Evolutionary conservation across 2,797 vertebrate genomes (phyloP), one percentile per base, ranked within the genome.

Genomic region (Pyrocephalus nanus): DNA sequence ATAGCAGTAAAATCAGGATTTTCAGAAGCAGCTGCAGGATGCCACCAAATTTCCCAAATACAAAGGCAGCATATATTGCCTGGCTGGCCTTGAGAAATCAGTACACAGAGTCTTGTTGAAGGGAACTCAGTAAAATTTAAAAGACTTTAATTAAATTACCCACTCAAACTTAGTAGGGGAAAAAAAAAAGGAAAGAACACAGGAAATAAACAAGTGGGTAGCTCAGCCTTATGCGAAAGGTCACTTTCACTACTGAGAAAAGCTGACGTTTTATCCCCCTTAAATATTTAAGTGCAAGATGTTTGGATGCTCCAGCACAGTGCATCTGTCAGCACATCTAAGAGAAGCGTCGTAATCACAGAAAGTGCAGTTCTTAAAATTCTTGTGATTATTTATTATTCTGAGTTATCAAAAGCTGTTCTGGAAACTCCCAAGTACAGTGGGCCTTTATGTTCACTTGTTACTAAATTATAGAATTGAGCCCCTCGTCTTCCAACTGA

Each of bases 381-480:
- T 88, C 55, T 58, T 83, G 48, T 62, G 62, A 45, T 86, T 86
- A 90, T 82, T 20, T 86, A 20, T 77, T 86, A 73, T 84, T 88
- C 70, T 81, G 76, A 70, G 45, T 88, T 93, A 79, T 45, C 85
- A 90, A 60, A 96, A 93, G 88, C 76, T 84, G 42, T 42, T 96
- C 73, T 93, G 85, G 87, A 91, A 88, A 88, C 76, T 90, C 62
- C 60, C 42, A 64, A 91, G 62, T 93, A 88, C 88, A 95, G 62
- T 55, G 30, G 88, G 73, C 34, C 60, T 85, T 94, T 94, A 91
- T 94, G 62, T 96, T 95, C 79, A 65, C 70, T 90, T 92, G 70
- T 88, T 86, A 82, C 80, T 77, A 61, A 95, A 90, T 93, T 78
- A 87, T 12, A 76, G 42, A 92, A 91, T 34, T 84, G 45, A 73